A percentile compares a stretch with the other conserved stretches of the same genome.
Evolutionary conservation across 2,113 vertebrate species (phyloP).

Genomic region (Hypocryptadius cinnamomeus): DNA sequence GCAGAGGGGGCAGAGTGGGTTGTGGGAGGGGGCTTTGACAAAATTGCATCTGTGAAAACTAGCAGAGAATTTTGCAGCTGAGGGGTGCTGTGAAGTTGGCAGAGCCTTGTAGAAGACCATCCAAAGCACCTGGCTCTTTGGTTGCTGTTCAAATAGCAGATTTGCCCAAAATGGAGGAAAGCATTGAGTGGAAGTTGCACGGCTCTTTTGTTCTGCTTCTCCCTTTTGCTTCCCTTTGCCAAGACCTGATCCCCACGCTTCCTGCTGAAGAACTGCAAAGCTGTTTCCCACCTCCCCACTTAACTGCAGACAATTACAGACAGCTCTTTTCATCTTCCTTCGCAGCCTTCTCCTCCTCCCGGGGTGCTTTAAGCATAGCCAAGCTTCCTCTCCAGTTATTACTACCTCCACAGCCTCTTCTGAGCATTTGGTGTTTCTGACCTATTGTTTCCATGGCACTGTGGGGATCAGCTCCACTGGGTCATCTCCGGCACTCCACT

Average conservation of each 20-base stretch:
- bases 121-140: slow-evolving; percentile 51
- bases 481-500: not conserved
- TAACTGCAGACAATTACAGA: not conserved
- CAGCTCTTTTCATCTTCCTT: slow-evolving; percentile 4
- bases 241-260: not conserved
- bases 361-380: not conserved
- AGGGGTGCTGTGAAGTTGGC: slow-evolving; percentile 12
- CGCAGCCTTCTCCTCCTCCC: not conserved
- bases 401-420: not conserved
- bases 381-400: not conserved
- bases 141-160: not conserved
- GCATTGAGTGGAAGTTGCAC: slow-evolving; percentile 21
- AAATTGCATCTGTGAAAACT: not conserved
- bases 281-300: not conserved
- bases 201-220: slow-evolving; percentile 30
- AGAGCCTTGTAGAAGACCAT: not conserved
- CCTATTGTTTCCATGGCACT: not conserved
- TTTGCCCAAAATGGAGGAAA: not conserved
- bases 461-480: not conserved
- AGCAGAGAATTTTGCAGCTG: not conserved
- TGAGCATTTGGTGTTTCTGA: not conserved
- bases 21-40: not conserved
- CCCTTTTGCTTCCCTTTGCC: not conserved
- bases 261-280: not conserved
- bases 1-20: not conserved